Evolutionary conservation across 2,113 vertebrate species (phyloP), one percentile per base, ranked within the genome.

Genomic region (Lagopus muta): DNA sequence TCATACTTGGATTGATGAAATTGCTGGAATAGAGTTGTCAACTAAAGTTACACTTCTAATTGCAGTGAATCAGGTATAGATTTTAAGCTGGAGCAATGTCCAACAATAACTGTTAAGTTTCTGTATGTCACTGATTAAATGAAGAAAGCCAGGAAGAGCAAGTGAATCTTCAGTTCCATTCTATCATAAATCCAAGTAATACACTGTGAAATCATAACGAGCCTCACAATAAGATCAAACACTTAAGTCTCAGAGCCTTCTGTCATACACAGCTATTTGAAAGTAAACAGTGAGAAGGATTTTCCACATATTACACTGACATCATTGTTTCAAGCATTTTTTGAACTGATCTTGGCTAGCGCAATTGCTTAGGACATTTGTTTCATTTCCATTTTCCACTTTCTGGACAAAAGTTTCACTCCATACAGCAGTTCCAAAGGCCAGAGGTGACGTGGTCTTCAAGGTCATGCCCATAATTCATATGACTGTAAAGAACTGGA

Each of bases 261-360:
- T 67, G 9, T 73, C n/a, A 62, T 57, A 58, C 1, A 66, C 13
- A 77, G 13, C 16, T 83, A 19, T 58, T 70, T 12, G 50, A 54
- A 71, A 76, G 27, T 40, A 85, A 64, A 50, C 7, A 54, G 5
- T 32, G 16, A 62, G 27, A 34, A 80, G 40, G 38, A 86, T 64
- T 67, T 76, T 82, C 27, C 19, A n/a, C 0, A 1, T 34, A 60
- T 19, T 70, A 66, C 11, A 71, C 14, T n/a, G 66, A 75, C 54
- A 64, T 13, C 8, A 48, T 60, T 52, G 54, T 10, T 52, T 90
- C 48, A 80, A 11, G 3, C 13, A 57, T 19, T 69, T 75, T 80
- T 83, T 75, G 72, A 88, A 55, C 32, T 84, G 21, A 71, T 3
- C 3, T 1, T 0, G 0, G 47, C 25, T 47, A 78, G n/a, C 36